Evolutionary conservation across 2,888 invertebrate species (phyloP).

Genomic region (Meganola albula): DNA sequence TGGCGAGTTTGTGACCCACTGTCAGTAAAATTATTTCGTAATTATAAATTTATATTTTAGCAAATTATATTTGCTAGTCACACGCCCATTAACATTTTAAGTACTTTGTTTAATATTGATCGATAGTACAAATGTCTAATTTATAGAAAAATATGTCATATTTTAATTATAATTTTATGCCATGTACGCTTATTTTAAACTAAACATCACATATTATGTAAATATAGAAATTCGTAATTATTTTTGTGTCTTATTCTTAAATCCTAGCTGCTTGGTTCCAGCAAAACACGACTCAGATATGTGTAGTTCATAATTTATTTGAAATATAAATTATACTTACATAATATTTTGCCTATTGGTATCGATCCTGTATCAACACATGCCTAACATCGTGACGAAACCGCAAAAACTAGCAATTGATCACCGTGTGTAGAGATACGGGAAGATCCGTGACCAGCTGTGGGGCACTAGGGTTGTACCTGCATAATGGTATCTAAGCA

Average conservation of each 20-base stretch:
- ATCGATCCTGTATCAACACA: too few relatives aligned
- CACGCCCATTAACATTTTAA: conserved; percentile 68
- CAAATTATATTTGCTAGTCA: conserved; percentile 76
- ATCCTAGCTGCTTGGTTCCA: too few relatives aligned
- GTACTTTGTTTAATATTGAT: conserved; percentile 71
- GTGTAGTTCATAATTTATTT: too few relatives aligned
- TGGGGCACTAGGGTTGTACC: too few relatives aligned
- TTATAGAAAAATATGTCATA: conserved; percentile 74
- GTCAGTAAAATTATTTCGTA: conserved; percentile 58
- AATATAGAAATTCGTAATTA: conserved; percentile 75
- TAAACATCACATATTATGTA: conserved; percentile 76
- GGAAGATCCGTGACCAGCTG: too few relatives aligned
- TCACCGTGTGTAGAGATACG: too few relatives aligned
- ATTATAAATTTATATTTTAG: conserved; percentile 50
- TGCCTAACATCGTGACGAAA: too few relatives aligned
- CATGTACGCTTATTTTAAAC: conserved; percentile 78
- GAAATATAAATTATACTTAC: too few relatives aligned
- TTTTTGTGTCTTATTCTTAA: conserved; percentile 41
- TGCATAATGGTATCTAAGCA: too few relatives aligned
- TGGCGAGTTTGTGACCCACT: conserved; percentile 60
- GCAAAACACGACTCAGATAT: too few relatives aligned
- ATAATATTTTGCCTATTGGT: too few relatives aligned
- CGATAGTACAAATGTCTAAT: conserved; percentile 77
- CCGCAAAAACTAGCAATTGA: too few relatives aligned
- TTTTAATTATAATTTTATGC: conserved; percentile 75